Percentiles rank a stretch among this genome's conserved stretches.
Conservation (phyloP, 2,113 vertebrate species). For the Phalacrocorax brasilianus region DNA sequence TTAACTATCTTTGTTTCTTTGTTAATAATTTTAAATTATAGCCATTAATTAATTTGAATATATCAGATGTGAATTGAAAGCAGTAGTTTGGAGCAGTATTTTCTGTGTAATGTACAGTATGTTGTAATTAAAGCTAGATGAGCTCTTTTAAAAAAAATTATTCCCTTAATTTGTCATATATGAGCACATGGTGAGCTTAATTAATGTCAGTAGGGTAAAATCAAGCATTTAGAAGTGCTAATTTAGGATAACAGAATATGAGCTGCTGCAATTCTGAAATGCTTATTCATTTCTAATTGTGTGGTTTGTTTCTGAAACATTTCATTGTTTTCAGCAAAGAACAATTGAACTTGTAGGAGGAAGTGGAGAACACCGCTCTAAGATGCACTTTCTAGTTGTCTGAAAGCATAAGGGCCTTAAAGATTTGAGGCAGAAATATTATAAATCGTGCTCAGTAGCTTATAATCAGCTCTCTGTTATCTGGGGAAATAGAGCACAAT, state of each 20-base stretch:
- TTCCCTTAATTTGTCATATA: slow-evolving; percentile 15
- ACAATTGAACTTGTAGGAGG: not conserved
- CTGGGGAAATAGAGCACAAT: not conserved
- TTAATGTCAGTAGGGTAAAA: slow-evolving; percentile 42
- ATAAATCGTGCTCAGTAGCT: not conserved
- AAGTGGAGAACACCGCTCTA: not conserved
- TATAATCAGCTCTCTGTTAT: not conserved
- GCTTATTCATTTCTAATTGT: slow-evolving; percentile 5
- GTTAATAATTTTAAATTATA: slow-evolving; percentile 46
- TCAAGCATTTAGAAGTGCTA: slow-evolving; percentile 20
- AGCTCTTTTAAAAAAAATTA: not conserved
- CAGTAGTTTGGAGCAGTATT: slow-evolving; percentile 15
- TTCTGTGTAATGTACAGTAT: slow-evolving; percentile 10
- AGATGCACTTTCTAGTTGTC: not conserved
- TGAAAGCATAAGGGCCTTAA: not conserved
- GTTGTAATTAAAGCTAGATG: slow-evolving; percentile 34
- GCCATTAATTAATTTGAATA: slow-evolving; percentile 50
- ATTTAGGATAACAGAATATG: slow-evolving; percentile 31
- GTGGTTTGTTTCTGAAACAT: not conserved
- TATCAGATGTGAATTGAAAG: slow-evolving; percentile 27
- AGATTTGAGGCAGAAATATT: not conserved
- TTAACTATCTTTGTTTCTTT: slow-evolving; percentile 41
- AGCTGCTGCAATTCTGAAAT: not conserved
- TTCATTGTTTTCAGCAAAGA: not conserved
- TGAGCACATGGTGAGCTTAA: not conserved